Conservation (phyloP, 2,113 vertebrate species). For the Petrocephalus microphthalmus region DNA sequence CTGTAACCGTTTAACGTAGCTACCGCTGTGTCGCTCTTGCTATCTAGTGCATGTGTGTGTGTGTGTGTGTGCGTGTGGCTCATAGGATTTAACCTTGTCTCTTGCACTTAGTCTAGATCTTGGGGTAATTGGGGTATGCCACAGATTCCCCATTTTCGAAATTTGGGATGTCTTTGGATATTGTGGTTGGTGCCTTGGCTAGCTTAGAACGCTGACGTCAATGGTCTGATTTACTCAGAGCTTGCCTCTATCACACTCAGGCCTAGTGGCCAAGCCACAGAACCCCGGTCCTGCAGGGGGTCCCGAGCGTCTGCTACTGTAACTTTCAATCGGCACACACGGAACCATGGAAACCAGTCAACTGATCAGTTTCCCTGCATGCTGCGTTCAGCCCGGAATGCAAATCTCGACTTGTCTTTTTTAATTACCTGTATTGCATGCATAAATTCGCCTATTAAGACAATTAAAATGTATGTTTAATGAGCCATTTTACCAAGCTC, state of each 20-base stretch:
- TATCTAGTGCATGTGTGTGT: background rate
- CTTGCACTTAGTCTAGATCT: background rate
- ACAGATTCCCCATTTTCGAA: background rate
- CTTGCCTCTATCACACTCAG: background rate
- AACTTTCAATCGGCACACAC: background rate
- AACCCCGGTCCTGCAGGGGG: background rate
- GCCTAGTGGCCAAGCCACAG: background rate
- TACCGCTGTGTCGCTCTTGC: background rate
- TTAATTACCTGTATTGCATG: background rate
- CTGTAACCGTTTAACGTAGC: background rate
- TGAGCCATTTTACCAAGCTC: background rate
- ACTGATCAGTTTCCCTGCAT: background rate
- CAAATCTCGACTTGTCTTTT: background rate
- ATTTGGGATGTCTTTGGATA: background rate
- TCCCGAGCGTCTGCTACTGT: background rate
- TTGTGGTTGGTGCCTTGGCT: background rate
- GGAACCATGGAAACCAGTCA: background rate
- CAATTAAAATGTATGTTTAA: background rate
- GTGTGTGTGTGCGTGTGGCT: background rate
- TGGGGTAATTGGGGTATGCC: background rate
- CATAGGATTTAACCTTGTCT: background rate
- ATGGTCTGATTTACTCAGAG: background rate
- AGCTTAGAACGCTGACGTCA: background rate
- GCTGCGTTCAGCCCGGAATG: background rate
- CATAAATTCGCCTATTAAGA: conserved; percentile 1